Evolutionary conservation across 2,113 vertebrate species (phyloP).

Genomic region (Donacobius atricapilla): DNA sequence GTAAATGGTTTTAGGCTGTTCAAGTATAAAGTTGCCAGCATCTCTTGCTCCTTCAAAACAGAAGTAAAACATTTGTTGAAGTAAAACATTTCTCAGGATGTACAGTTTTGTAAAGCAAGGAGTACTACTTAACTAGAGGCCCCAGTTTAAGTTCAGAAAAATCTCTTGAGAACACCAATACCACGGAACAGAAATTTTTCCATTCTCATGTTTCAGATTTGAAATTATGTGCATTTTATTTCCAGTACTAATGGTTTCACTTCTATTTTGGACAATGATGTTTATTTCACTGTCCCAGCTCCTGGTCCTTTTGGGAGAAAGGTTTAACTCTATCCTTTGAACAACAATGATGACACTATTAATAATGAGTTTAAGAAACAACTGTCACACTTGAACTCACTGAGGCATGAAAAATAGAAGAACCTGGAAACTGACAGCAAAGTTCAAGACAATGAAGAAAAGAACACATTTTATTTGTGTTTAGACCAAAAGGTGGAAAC

Average conservation of each 20-base stretch:
- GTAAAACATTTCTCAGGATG: not conserved
- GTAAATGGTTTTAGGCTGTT: not conserved
- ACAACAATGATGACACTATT: not conserved
- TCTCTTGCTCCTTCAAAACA: not conserved
- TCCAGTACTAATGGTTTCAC: not conserved
- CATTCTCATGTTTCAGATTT: not conserved
- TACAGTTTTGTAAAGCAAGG: not conserved
- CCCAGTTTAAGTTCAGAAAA: not conserved
- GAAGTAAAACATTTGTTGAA: not conserved
- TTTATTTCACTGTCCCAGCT: not conserved
- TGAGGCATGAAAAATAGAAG: not conserved
- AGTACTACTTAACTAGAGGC: not conserved
- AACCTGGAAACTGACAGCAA: not conserved
- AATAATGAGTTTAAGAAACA: not conserved
- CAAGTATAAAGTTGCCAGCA: not conserved
- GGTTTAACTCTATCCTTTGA: not conserved
- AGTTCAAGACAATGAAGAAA: not conserved
- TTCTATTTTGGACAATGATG: not conserved
- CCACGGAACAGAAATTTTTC: not conserved
- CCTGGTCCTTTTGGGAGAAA: not conserved
- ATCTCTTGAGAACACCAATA: not conserved
- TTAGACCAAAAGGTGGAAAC: not conserved
- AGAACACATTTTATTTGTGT: not conserved
- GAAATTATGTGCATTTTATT: not conserved
- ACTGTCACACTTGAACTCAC: not conserved